phyloP scores from a whole-genome alignment of 2,888 invertebrate species.

The Volucella bombylans region DNA sequence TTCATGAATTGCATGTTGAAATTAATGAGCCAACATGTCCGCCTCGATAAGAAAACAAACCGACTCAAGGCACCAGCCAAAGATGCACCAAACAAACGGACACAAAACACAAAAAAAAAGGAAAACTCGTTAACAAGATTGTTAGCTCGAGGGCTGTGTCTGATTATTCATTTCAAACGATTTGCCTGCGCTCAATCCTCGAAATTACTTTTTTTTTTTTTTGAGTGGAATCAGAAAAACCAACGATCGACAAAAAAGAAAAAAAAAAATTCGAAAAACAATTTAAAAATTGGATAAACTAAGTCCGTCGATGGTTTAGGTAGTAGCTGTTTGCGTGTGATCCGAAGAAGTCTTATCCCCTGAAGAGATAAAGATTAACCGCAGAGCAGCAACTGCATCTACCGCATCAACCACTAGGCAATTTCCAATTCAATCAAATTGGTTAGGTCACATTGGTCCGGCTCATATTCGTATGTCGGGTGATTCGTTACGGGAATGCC shows the following conservation, averaged over 20 bases:
- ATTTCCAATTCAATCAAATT: slow-evolving; percentile 33
- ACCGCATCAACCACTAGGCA: neutral
- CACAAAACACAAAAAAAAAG: slow-evolving; percentile 9
- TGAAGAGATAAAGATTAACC: slow-evolving; percentile 34
- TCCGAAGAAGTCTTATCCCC: slow-evolving; percentile 21
- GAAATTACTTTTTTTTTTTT: neutral
- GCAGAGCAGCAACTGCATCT: slow-evolving; percentile 9
- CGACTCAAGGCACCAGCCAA: neutral
- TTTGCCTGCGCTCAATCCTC: slow-evolving; percentile 25
- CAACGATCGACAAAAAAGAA: neutral
- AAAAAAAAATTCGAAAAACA: slow-evolving; percentile 1
- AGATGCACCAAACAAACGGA: slow-evolving; percentile 8
- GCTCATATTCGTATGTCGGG: neutral
- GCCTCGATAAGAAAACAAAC: slow-evolving; percentile 50
- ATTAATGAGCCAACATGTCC: slow-evolving; percentile 56
- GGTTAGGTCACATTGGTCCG: neutral
- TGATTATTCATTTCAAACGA: slow-evolving; percentile 53
- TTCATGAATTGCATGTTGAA: slow-evolving; percentile 38
- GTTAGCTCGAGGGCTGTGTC: slow-evolving; percentile 36
- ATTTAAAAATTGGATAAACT: slow-evolving; percentile 21
- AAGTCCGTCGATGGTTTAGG: slow-evolving; percentile 14
- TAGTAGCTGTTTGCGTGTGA: slow-evolving; percentile 46
- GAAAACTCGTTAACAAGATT: slow-evolving; percentile 59
- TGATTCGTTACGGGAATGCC: slow-evolving; percentile 17
- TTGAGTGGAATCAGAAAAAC: slow-evolving; percentile 1